Base-by-base conservation (phyloP, 2,113 vertebrate species). In the Thalassarche chlororhynchos region DNA sequence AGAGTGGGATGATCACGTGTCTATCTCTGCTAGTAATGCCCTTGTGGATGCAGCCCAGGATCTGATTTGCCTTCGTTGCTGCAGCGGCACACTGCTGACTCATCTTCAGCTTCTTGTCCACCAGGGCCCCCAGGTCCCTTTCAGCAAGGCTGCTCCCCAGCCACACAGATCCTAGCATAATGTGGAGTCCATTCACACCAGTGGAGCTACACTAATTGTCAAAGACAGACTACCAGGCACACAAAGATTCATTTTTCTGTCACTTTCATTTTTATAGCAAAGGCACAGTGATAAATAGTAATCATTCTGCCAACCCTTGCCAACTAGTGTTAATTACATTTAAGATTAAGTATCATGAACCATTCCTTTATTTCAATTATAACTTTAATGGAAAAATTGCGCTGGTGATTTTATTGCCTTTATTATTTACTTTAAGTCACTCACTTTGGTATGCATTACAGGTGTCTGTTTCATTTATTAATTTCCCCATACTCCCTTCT, bases 371-470 rank as follows among this genome's bases (percentile, higher is more conserved):
- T 85, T 97, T 93, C 90, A 84, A 95, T 94, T 66, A 78, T 61
- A 90, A 77, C 8, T 60, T 84, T 75, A 95, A 78, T 75, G 42
- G 76, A 55, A 95, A 97, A 93, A 79, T 34, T 66, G 10, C 5
- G 2, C 18, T 75, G 42, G 52, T 90, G 51, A 64, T 87, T 96
- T 93, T 92, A 78, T 89, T 87, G 77, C 52, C 52, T 87, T 94
- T 89, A 60, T 81, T 97, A 90, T 95, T 97, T 97, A 81, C 82
- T 93, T 87, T 70, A 81, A 92, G 71, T 86, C 68, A 42, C 14
- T 89, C 83, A 77, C 14, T 77, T 91, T 78, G 79, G 68, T 86
- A 89, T 75, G 57, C 11, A 84, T 85, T 84, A n/a, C 26, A 86
- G 55, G 7, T 2, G 0, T 61, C 75, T 91, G 38, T 85, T 92